Evolutionary conservation across 2,888 invertebrate species (phyloP).

Genomic region (Hoplodrina blanda): DNA sequence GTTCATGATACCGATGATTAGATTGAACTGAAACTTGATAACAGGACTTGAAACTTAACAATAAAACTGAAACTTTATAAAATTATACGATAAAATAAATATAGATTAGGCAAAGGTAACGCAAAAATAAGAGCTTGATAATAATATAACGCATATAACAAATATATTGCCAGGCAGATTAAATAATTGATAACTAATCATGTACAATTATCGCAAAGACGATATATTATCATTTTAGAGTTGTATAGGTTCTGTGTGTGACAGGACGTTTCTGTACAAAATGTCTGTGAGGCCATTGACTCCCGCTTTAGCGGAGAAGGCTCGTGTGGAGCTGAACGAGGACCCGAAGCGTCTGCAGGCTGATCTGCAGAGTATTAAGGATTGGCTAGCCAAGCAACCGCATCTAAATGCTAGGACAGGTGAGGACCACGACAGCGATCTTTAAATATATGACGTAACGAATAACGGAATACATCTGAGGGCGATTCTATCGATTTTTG

Average conservation of each 20-base stretch:
- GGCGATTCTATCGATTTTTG: too few relatives aligned
- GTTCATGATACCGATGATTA: background rate
- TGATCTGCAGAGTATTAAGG: constrained; percentile 88
- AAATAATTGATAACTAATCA: constrained; percentile 65
- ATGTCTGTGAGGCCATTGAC: constrained; percentile 77
- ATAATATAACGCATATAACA: constrained; percentile 20
- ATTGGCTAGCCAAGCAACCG: constrained; percentile 90
- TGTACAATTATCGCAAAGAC: constrained; percentile 47
- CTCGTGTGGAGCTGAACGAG: constrained; percentile 89
- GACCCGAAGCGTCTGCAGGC: constrained; percentile 83
- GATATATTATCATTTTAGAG: constrained; percentile 52
- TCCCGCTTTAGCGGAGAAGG: constrained; percentile 81
- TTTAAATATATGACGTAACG: constrained; percentile 12
- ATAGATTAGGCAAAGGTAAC: background rate
- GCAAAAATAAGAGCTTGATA: constrained; percentile 23
- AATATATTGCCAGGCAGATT: constrained; percentile 45
- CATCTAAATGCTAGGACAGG: constrained; percentile 84
- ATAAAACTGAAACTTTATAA: background rate
- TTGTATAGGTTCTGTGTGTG: constrained; percentile 40
- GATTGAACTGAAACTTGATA: background rate
- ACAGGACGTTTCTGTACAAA: constrained; percentile 46
- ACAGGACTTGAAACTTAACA: background rate
- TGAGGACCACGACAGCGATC: constrained; percentile 36
- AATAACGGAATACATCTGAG: background rate
- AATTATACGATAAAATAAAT: background rate